These are phyloP conservation scores for Pimpla rufipes DNA, from an alignment of 2,888 invertebrate genomes.

Conservation along the genomic window DNA sequence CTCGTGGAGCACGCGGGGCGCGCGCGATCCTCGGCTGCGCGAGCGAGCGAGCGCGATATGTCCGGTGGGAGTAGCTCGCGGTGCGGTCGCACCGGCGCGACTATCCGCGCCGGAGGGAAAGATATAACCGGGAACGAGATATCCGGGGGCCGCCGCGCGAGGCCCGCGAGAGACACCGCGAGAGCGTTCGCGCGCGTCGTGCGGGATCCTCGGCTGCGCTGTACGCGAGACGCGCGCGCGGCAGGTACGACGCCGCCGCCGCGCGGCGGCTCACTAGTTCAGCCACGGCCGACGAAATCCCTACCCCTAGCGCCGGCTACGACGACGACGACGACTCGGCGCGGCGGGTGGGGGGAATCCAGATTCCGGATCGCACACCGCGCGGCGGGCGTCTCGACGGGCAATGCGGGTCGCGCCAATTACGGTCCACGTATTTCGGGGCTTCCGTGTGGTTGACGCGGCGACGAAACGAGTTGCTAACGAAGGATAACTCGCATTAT, in stretches of 20 bases:
- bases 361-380: too few relatives aligned
- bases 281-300: slow-evolving; percentile 25
- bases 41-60: slow-evolving; percentile 68
- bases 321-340: too few relatives aligned
- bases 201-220: slow-evolving; percentile 3
- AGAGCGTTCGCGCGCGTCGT: not conserved
- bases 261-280: not conserved
- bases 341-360: slow-evolving; percentile 2
- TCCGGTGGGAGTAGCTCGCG: slow-evolving; percentile 69
- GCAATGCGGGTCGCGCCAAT: slow-evolving; percentile 27
- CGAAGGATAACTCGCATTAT: too few relatives aligned
- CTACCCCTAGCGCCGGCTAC: too few relatives aligned
- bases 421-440: not conserved
- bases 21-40: slow-evolving; percentile 20
- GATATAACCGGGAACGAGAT: slow-evolving; percentile 82
- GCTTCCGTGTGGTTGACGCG: not conserved
- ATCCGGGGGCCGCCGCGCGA: slow-evolving; percentile 76
- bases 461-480: not conserved
- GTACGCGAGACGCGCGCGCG: slow-evolving; percentile 14
- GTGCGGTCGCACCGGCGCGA: slow-evolving; percentile 5
- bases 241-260: not conserved
- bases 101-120: slow-evolving; percentile 75
- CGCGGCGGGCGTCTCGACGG: not conserved
- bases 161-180: slow-evolving; percentile 42
- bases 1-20: too few relatives aligned